Percentiles rank a stretch among this genome's conserved stretches.
phyloP scores from a whole-genome alignment of 2,797 vertebrate genomes.

The Acrossocheilus fasciatus region DNA sequence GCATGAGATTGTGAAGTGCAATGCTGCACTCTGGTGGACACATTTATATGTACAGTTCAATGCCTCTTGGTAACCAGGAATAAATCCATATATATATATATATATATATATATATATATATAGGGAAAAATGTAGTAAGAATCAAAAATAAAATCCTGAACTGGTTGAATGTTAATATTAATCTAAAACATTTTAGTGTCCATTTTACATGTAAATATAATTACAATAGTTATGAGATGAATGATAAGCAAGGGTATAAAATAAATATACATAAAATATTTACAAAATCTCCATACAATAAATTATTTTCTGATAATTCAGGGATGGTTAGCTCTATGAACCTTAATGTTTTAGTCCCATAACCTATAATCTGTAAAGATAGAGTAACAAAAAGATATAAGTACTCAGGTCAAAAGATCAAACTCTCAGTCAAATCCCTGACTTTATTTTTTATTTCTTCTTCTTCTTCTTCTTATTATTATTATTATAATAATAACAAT shows the following conservation, averaged over 20 bases:
- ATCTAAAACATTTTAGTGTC: neutral
- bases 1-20: constrained; percentile 16
- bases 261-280: neutral
- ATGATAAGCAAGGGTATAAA: too few relatives aligned
- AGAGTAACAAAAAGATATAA: too few relatives aligned
- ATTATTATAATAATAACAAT: too few relatives aligned
- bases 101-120: neutral
- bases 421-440: neutral
- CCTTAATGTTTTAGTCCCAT: too few relatives aligned
- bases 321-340: too few relatives aligned
- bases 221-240: neutral
- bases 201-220: neutral
- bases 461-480: too few relatives aligned
- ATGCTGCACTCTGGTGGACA: constrained; percentile 68
- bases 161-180: neutral
- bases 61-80: neutral
- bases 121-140: neutral
- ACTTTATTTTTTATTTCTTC: neutral
- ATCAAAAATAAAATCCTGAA: neutral
- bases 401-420: too few relatives aligned
- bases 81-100: neutral
- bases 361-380: too few relatives aligned
- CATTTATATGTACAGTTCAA: neutral
- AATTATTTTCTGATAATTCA: too few relatives aligned
- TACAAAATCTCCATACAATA: neutral